phyloP scores from a whole-genome alignment of 1,140 invertebrate species.

The Anastatus disparis region DNA sequence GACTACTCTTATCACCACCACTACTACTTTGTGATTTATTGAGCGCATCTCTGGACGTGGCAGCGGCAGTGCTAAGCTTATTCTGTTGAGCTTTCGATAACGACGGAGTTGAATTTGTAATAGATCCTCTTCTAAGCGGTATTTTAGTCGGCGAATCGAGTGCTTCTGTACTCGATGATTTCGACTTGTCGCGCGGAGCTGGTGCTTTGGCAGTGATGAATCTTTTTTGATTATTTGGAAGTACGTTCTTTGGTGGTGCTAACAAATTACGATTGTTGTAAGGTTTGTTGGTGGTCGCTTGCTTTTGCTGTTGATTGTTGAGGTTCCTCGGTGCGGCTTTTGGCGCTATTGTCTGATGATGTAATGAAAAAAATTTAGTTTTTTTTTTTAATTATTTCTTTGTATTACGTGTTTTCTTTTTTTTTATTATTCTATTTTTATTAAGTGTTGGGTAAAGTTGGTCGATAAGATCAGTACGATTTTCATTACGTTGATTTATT shows the following conservation, averaged over 20 bases:
- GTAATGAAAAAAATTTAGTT: too few species aligned
- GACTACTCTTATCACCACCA: too few species aligned
- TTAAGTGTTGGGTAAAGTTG: too few species aligned
- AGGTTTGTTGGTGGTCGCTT: neutral
- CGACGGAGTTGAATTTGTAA: conserved; percentile 10
- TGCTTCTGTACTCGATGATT: conserved; percentile 41
- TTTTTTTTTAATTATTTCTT: too few species aligned
- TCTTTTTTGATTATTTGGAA: neutral
- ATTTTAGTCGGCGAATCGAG: conserved; percentile 58
- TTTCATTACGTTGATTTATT: too few species aligned
- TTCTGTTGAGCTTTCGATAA: too few species aligned
- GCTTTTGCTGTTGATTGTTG: neutral
- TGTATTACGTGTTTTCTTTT: too few species aligned
- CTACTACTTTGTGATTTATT: too few species aligned
- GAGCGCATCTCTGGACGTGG: too few species aligned
- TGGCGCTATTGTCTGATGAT: neutral
- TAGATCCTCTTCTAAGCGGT: conserved; percentile 46
- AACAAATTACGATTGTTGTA: conserved; percentile 12
- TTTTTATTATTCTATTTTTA: too few species aligned
- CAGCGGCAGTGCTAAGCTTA: too few species aligned
- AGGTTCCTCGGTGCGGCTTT: neutral
- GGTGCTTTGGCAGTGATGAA: conserved; percentile 35
- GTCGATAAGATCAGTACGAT: too few species aligned
- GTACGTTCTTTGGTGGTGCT: conserved; percentile 6
- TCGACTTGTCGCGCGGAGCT: conserved; percentile 6